Conservation (phyloP, 2,113 vertebrate genomes). For the Bos taurus region DNA sequence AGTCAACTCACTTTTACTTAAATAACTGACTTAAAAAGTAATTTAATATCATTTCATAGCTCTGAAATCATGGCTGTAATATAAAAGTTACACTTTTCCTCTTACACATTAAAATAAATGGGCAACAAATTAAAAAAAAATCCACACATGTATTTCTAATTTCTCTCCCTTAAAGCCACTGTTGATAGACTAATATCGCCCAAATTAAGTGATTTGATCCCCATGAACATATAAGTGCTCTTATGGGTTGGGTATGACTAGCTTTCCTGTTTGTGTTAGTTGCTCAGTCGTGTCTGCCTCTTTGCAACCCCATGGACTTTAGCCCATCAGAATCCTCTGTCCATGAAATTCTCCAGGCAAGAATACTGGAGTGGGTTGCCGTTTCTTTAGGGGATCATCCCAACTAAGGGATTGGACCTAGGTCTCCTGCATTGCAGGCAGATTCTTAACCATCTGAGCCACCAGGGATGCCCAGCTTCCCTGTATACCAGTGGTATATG, state of each 20-base stretch:
- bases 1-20: conserved; percentile 25
- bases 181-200: not conserved
- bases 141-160: not conserved
- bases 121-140: not conserved
- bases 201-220: not conserved
- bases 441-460: not conserved
- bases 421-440: not conserved
- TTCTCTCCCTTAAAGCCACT: not conserved
- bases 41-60: not conserved
- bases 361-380: not conserved
- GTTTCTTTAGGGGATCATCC: not conserved
- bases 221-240: not conserved
- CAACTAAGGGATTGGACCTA: not conserved
- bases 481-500: not conserved
- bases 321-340: not conserved
- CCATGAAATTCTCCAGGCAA: not conserved
- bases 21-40: conserved; percentile 30
- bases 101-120: not conserved
- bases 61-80: not conserved
- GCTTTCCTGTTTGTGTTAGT: not conserved
- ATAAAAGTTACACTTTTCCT: not conserved
- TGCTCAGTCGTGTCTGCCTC: not conserved
- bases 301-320: not conserved
- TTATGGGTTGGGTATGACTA: not conserved
- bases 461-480: not conserved